phyloP scores from a whole-genome alignment of 64 coral and sea anemone genomes.

The Porites lutea region DNA sequence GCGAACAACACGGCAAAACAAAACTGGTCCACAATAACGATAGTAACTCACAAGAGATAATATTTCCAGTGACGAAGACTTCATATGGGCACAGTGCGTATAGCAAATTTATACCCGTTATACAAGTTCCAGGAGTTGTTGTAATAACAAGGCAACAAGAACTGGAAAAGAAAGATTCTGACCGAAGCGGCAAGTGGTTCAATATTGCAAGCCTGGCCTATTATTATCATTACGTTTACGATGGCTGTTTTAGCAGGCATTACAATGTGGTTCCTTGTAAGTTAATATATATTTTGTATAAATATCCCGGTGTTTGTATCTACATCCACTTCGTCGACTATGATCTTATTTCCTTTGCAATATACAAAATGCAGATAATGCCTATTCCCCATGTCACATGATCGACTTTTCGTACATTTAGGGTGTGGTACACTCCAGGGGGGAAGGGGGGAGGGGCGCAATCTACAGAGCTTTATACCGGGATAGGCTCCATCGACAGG shows the following conservation, averaged over 20 bases:
- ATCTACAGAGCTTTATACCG: too few species aligned
- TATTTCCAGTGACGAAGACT: conserved; percentile 25
- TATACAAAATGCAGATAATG: too few species aligned
- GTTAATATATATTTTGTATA: not conserved
- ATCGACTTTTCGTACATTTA: too few species aligned
- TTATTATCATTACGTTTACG: not conserved
- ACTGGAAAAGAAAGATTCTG: not conserved
- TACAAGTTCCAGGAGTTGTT: conserved; percentile 29
- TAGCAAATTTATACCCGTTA: conserved; percentile 36
- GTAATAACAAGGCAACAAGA: conserved; percentile 26
- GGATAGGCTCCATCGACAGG: too few species aligned
- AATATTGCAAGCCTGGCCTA: conserved; percentile 25
- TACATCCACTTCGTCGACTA: too few species aligned
- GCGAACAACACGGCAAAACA: conserved; percentile 2
- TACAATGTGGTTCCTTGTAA: conserved; percentile 37
- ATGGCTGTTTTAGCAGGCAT: conserved; percentile 44
- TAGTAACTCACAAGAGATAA: not conserved
- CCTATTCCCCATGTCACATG: too few species aligned
- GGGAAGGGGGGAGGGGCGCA: too few species aligned
- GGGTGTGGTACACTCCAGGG: too few species aligned
- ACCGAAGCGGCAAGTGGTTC: not conserved
- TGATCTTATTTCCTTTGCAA: too few species aligned
- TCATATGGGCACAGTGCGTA: conserved; percentile 35
- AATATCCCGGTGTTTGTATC: too few species aligned
- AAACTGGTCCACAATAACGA: not conserved